Base-by-base conservation (phyloP, 35 echinoderm and acorn worm species). In the Ophiothrix spiculata region DNA sequence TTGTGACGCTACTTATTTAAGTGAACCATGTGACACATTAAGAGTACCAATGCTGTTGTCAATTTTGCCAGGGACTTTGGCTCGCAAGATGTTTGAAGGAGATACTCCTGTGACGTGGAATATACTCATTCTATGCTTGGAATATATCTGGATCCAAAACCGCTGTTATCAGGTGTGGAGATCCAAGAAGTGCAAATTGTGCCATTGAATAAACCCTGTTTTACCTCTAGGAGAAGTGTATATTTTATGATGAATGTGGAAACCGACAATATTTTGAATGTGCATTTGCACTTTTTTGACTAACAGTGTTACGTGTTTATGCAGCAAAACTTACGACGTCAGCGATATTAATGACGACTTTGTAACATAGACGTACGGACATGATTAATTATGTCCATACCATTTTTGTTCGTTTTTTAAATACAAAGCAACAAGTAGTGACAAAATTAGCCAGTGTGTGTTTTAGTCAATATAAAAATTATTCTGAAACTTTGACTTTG, bases 221-320 rank as follows among this genome's bases (percentile, higher is more conserved):
- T 25, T 69, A 69, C 60, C 60, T 69, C 60, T 4, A 28, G 29
- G 60, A 12, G 6, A 69, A 25, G 29, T 69, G 60, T 69, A 25
- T 69, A 69, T 49, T 19, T 10, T 69, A 25, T 15, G 60, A 4
- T 69, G 60, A n/a, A 69, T 69, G 29, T 15, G 60, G 60, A 69
- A 12, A 69, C 25, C 60, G 60, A 10, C 60, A 69, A n/a, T n/a
- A 69, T n/a, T 10, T 69, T 49, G 42, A n/a, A 69, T 69, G 60
- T 69, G 60, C 60, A n/a, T n/a, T n/a, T 69, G 4, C 29, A 28
- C 8, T 4, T 2, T 69, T 25, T 12, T 28, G 29, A 69, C 60
- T 69, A 69, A 69, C 25, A 69, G 60, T 69, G 60, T 69, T n/a
- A 69, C 60, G 60, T 69, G 60, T 69, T 25, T 69, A 69, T 69